Evolutionary conservation across 2,797 vertebrate genomes (phyloP).

Genomic region (Helarctos malayanus): DNA sequence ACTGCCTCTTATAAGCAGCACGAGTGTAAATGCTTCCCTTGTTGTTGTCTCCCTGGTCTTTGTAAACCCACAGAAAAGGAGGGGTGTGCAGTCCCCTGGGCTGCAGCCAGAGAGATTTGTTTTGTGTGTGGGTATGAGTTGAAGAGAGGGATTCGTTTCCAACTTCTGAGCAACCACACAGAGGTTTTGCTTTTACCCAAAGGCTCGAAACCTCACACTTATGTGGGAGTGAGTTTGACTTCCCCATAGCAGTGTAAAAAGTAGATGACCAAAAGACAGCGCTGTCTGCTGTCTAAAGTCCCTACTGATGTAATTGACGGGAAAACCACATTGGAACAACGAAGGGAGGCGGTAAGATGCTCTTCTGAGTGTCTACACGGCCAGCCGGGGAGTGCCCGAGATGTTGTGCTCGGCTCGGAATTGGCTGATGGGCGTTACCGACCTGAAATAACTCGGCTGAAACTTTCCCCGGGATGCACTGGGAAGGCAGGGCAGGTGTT

Average conservation of each 20-base stretch:
- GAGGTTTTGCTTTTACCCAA: conserved; percentile 31
- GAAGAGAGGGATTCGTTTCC: neutral
- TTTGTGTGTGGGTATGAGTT: neutral
- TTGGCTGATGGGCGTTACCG: neutral
- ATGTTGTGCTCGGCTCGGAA: neutral
- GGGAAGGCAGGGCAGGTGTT: neutral
- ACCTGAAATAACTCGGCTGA: neutral
- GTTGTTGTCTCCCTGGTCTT: neutral
- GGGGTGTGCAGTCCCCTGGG: neutral
- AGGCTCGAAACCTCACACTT: neutral
- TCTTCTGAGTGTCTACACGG: neutral
- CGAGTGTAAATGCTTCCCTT: neutral
- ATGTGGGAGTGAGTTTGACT: neutral
- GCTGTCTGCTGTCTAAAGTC: neutral
- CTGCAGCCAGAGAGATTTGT: neutral
- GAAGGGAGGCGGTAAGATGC: fast-evolving
- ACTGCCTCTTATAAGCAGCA: neutral
- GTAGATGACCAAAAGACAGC: neutral
- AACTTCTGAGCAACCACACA: neutral
- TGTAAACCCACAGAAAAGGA: neutral
- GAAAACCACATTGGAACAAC: too few species aligned
- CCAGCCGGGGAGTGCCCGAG: neutral
- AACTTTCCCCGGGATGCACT: neutral
- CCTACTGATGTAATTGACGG: neutral
- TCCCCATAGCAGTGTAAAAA: neutral